A percentile compares a stretch with the other conserved stretches of the same genome.
Evolutionary conservation across 1,140 invertebrate species (phyloP).

Genomic region (Drosophila kanapiae): DNA sequence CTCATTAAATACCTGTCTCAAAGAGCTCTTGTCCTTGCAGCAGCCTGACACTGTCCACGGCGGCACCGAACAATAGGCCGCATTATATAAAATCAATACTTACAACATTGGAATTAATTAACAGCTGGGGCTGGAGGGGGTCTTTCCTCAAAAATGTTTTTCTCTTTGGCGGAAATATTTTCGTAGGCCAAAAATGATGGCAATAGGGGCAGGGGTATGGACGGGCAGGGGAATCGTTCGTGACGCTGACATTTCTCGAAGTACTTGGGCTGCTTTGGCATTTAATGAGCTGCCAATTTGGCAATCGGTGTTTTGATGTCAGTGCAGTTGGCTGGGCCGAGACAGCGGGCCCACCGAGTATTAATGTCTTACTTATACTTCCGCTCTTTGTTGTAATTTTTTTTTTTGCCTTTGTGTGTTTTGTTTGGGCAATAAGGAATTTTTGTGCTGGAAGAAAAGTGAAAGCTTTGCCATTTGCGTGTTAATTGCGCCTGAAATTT

Average conservation of each 20-base stretch:
- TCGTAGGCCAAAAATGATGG: constrained; percentile 28
- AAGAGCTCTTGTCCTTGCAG: background rate
- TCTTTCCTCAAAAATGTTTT: constrained; percentile 33
- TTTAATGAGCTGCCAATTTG: constrained; percentile 72
- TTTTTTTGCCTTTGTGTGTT: constrained; percentile 26
- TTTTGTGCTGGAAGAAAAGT: constrained; percentile 46
- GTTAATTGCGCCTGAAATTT: constrained; percentile 67
- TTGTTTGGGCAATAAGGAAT: constrained; percentile 35
- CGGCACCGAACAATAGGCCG: background rate
- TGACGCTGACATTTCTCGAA: constrained; percentile 43
- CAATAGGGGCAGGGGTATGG: background rate
- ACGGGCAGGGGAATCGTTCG: background rate
- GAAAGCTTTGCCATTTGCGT: constrained; percentile 64
- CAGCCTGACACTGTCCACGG: background rate
- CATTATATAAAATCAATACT: constrained; percentile 13
- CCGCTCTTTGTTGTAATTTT: constrained; percentile 49
- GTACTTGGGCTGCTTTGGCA: constrained; percentile 56
- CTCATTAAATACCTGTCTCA: background rate
- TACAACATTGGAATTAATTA: constrained; percentile 25
- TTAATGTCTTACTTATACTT: constrained; percentile 59
- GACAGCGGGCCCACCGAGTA: constrained; percentile 35
- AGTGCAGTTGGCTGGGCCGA: constrained; percentile 60
- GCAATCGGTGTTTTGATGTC: constrained; percentile 81
- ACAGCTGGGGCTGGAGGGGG: background rate
- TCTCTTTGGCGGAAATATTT: constrained; percentile 62